Percentiles rank a stretch among this genome's conserved stretches.
Evolutionary conservation across 1,140 invertebrate species (phyloP).

Genomic region (Leucophenga varia): DNA sequence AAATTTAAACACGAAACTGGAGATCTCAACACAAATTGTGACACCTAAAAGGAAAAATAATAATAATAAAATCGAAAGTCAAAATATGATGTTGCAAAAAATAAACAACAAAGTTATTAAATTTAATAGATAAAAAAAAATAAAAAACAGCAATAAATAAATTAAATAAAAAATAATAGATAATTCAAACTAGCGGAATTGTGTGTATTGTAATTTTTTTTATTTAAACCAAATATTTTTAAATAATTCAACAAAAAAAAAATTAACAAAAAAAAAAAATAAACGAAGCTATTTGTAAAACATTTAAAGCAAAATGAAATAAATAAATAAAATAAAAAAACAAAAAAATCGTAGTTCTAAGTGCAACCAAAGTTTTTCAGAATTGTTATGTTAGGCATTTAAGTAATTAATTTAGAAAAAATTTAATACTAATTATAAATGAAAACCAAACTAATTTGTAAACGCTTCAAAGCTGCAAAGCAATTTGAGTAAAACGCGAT

Average conservation of each 20-base stretch:
- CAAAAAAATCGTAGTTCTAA: constrained; percentile 8
- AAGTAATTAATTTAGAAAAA: constrained; percentile 29
- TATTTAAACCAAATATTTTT: constrained; percentile 21
- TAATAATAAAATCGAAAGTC: too few relatives aligned
- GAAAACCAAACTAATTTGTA: constrained; percentile 34
- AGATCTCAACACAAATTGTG: constrained; percentile 3
- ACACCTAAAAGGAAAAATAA: too few relatives aligned
- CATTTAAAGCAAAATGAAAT: constrained; percentile 41
- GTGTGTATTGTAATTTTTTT: constrained; percentile 20
- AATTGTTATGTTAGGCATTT: constrained; percentile 35
- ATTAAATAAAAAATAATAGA: constrained; percentile 7
- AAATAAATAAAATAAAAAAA: constrained; percentile 18
- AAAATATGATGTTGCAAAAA: too few relatives aligned
- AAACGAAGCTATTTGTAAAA: too few relatives aligned
- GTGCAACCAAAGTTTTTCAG: constrained; percentile 22
- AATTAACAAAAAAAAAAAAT: constrained; percentile 13
- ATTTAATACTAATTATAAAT: constrained; percentile 24
- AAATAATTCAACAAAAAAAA: constrained; percentile 10
- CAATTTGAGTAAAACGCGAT: too few relatives aligned
- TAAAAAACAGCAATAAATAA: constrained; percentile 3
- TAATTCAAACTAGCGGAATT: constrained; percentile 26
- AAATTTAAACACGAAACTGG: constrained; percentile 1
- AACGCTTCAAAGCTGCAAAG: too few relatives aligned
- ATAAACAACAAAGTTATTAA: too few relatives aligned
- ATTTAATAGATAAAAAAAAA: too few relatives aligned